A percentile compares a stretch with the other conserved stretches of the same genome.
Evolutionary conservation across 2,797 vertebrate species (phyloP).

Genomic region (Sebastes minor): DNA sequence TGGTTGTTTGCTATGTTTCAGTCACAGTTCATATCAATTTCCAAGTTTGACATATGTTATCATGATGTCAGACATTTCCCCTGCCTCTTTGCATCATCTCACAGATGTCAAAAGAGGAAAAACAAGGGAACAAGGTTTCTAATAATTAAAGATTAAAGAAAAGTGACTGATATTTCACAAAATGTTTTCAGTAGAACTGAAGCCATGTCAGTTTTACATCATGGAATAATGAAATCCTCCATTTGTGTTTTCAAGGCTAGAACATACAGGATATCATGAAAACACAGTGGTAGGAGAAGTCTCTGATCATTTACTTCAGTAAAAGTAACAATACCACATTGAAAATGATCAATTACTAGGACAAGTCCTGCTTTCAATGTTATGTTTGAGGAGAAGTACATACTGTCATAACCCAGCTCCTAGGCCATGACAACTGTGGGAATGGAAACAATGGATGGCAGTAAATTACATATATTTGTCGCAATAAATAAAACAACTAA

Average conservation of each 20-base stretch:
- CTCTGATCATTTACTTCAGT: background rate
- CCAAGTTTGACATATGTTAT: background rate
- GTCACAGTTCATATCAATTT: background rate
- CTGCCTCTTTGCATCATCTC: background rate
- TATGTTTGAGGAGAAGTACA: background rate
- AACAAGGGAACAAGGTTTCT: background rate
- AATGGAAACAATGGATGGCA: background rate
- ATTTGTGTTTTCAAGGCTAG: background rate
- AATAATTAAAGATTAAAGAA: background rate
- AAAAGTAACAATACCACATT: background rate
- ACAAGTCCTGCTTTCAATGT: background rate
- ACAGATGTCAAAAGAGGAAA: background rate
- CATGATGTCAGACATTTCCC: background rate
- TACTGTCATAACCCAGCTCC: background rate
- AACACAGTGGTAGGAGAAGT: background rate
- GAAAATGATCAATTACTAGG: background rate
- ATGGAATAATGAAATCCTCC: background rate
- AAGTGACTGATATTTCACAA: background rate
- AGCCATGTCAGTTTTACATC: background rate
- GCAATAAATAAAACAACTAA: background rate
- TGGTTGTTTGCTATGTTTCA: background rate
- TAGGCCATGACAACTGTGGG: background rate
- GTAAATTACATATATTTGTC: background rate
- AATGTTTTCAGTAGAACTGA: background rate
- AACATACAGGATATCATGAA: background rate